Evolutionary conservation across 2,113 vertebrate genomes (phyloP).

Genomic region (Australoheros scitulus): DNA sequence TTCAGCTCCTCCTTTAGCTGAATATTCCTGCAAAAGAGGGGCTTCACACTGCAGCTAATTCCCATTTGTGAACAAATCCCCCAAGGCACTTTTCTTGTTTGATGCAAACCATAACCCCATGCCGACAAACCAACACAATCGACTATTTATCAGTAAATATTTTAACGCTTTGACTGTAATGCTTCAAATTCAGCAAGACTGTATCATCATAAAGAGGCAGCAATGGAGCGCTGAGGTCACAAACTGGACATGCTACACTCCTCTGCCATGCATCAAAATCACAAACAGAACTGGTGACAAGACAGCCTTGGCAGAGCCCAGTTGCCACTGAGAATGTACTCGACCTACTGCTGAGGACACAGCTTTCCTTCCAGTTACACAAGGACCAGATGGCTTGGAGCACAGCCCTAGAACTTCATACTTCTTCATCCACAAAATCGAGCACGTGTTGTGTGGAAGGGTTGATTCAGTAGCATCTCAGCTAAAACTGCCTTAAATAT

Average conservation of each 20-base stretch:
- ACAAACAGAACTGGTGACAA: slow-evolving; percentile 3
- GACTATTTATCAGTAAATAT: not conserved
- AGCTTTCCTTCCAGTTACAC: slow-evolving; percentile 28
- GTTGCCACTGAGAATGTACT: slow-evolving; percentile 13
- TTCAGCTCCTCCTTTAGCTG: not conserved
- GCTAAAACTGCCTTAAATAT: not conserved
- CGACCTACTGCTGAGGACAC: slow-evolving; percentile 43
- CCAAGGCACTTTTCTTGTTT: not conserved
- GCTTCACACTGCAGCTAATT: not conserved
- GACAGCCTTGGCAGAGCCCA: slow-evolving; percentile 4
- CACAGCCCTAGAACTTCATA: slow-evolving; percentile 6
- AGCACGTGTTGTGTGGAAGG: not conserved
- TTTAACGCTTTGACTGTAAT: not conserved
- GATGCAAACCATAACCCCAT: not conserved
- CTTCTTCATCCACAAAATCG: slow-evolving; percentile 29
- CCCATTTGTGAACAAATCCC: not conserved
- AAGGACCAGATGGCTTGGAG: slow-evolving; percentile 53
- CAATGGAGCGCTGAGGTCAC: not conserved
- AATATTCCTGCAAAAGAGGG: not conserved
- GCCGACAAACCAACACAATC: not conserved
- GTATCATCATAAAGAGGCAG: not conserved
- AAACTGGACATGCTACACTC: slow-evolving; percentile 3
- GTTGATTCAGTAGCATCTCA: not conserved
- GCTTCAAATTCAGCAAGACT: not conserved
- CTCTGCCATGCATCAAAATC: slow-evolving; percentile 18